Percentiles rank a stretch among this genome's conserved stretches.
Conservation (phyloP, 2,797 vertebrate genomes). For the Acrocephalus scirpaceus region DNA sequence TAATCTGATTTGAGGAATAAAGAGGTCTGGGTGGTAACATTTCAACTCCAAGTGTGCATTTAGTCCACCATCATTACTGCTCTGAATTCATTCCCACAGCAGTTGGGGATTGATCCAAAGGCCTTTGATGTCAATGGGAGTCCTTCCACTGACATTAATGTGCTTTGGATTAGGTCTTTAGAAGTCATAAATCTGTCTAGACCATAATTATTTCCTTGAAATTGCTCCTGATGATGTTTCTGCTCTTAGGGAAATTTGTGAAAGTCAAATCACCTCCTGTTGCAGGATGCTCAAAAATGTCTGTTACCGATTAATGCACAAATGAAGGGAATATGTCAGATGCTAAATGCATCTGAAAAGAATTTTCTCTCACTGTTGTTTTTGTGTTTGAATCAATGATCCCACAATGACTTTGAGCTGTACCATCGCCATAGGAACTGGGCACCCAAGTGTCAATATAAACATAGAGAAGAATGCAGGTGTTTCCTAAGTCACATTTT, state of each 20-base stretch:
- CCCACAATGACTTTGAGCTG: not conserved
- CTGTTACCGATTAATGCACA: not conserved
- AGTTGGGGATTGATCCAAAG: slow-evolving; percentile 53
- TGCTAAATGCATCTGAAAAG: not conserved
- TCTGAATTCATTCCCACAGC: slow-evolving; percentile 36
- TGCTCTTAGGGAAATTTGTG: slow-evolving; percentile 45
- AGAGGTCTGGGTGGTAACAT: slow-evolving; percentile 50
- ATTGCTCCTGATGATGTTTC: slow-evolving; percentile 46
- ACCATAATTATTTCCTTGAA: slow-evolving; percentile 60
- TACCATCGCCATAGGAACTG: not conserved
- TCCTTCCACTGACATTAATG: slow-evolving; percentile 58
- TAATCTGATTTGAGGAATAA: slow-evolving; percentile 65
- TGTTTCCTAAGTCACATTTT: not conserved
- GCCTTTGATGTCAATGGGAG: slow-evolving; percentile 60
- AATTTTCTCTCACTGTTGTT: not conserved
- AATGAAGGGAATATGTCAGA: not conserved
- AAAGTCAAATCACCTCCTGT: slow-evolving; percentile 34
- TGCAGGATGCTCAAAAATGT: slow-evolving; percentile 22
- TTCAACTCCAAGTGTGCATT: slow-evolving; percentile 36
- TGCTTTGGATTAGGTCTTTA: slow-evolving; percentile 65
- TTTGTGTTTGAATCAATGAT: not conserved
- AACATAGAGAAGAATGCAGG: not conserved
- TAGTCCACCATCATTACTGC: slow-evolving; percentile 44
- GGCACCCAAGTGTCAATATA: not conserved
- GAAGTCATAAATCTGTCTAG: slow-evolving; percentile 65